Base-by-base conservation (phyloP, 2,888 invertebrate genomes). In the Gasteruption jaculator region DNA sequence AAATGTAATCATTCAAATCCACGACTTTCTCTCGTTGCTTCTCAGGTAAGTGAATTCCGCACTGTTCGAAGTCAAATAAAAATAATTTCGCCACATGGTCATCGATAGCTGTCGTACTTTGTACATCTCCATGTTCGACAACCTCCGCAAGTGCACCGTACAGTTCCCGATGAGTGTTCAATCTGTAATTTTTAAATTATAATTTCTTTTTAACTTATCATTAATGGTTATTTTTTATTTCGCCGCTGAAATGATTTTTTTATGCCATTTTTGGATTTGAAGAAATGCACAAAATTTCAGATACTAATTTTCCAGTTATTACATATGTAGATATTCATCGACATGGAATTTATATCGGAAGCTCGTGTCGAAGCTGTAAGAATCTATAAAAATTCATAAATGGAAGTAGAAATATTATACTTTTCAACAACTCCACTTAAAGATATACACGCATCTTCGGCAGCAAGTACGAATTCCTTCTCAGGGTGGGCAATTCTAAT, bases 1-100 rank as follows among this genome's bases (percentile, higher is more conserved):
- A 74, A 47, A 95, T 92, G 36, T 79, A 75, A 64, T 95, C 88
- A 64, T 94, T 96, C 15, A 96, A 74, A 0, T 81, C 76, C 1
- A 96, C 95, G 32, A 96, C 94, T 57, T 75, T 68, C 41, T 75
- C 71, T 16, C 92, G 75, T 29, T 85, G 80, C 0, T 74, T 72
- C 48, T 91, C 86, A 6, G 84, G 80, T 43, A 99, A 74, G 68
- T 99, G 96, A 46, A 99, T 97, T 3, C 97, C 99, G 65, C 91
- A 89, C 68, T 95, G 94, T 65, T 99, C 95, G 72, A 99, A 99
- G 71, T 99, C 97, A 66, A 93, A 91, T 5, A 96, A 74, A 69
- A 99, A 96, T 31, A 99, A 74, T 56, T 85, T 79, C 0, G 89
- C 85, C 1, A 97, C 88, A 63, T 94, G 87, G 42, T 82, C 73